phyloP scores from a whole-genome alignment of 1,140 invertebrate species.

The Euwallacea similis region DNA sequence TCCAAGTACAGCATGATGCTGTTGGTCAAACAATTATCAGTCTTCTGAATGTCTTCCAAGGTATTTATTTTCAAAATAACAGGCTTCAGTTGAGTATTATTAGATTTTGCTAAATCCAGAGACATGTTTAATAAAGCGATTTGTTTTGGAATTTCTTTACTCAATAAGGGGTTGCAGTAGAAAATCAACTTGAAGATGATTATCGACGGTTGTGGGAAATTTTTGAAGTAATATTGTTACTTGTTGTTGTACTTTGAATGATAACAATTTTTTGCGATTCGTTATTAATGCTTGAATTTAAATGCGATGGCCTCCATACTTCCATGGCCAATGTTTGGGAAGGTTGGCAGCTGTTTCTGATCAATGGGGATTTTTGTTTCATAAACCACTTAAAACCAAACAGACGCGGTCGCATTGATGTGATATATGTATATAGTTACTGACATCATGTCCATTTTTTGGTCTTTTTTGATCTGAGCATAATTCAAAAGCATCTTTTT shows the following conservation, averaged over 20 bases:
- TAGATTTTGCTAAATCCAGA: conserved; percentile 29
- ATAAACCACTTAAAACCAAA: no score
- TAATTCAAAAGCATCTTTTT: no score
- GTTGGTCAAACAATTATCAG: conserved; percentile 35
- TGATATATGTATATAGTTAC: no score
- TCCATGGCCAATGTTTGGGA: no score
- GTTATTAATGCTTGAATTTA: no score
- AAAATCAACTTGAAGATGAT: conserved; percentile 39
- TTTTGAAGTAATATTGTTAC: conserved; percentile 44
- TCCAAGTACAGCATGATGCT: conserved; percentile 40
- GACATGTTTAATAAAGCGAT: conserved; percentile 46
- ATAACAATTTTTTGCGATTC: no score
- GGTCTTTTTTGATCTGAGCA: no score
- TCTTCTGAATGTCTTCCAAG: conserved; percentile 35
- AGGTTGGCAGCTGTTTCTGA: no score
- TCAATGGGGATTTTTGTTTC: no score
- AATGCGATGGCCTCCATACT: no score
- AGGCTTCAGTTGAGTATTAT: conserved; percentile 23
- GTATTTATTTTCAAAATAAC: conserved; percentile 39
- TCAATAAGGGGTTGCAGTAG: conserved; percentile 39
- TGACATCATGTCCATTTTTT: no score
- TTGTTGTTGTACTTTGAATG: conserved; percentile 35
- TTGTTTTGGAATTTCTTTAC: conserved; percentile 43
- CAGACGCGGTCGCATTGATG: no score
- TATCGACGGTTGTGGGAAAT: conserved; percentile 40